A percentile compares a stretch with the other conserved stretches of the same genome.
These are phyloP conservation scores for Gallinago jamesoni DNA, from an alignment of 2,113 vertebrate species.

Conservation along the genomic window DNA sequence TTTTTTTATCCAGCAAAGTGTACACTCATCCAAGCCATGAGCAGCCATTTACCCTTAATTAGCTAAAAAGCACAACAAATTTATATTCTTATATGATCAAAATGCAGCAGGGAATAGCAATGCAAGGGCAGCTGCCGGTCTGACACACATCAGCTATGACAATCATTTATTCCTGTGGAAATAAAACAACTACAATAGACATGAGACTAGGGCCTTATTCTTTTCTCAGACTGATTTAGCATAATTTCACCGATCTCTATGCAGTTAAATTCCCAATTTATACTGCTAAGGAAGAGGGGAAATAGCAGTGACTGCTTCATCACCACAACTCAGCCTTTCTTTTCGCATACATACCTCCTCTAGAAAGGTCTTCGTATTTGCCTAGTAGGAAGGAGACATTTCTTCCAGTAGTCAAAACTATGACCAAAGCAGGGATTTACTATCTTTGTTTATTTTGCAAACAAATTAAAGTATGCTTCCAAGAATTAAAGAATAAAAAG, in stretches of 20 bases:
- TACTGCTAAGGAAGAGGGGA: neutral
- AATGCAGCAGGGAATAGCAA: neutral
- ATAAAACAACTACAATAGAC: neutral
- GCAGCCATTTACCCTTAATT: neutral
- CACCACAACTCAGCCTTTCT: neutral
- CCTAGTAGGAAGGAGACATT: neutral
- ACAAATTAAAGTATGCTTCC: neutral
- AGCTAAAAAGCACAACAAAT: neutral
- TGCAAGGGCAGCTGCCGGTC: neutral
- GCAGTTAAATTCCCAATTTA: neutral
- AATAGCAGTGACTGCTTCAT: neutral
- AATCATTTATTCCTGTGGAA: neutral
- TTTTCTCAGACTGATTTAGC: neutral
- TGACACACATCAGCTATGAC: neutral
- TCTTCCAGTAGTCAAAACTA: neutral
- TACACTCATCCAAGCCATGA: neutral
- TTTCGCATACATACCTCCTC: neutral
- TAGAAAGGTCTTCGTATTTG: neutral
- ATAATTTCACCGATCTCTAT: neutral
- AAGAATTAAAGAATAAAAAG: constrained; percentile 23
- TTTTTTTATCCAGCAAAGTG: neutral
- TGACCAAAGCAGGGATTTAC: neutral
- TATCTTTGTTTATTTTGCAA: neutral
- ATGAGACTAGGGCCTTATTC: neutral
- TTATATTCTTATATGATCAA: neutral